Conservation (phyloP, 2,888 invertebrate genomes). For the Drosophila neonasuta region DNA sequence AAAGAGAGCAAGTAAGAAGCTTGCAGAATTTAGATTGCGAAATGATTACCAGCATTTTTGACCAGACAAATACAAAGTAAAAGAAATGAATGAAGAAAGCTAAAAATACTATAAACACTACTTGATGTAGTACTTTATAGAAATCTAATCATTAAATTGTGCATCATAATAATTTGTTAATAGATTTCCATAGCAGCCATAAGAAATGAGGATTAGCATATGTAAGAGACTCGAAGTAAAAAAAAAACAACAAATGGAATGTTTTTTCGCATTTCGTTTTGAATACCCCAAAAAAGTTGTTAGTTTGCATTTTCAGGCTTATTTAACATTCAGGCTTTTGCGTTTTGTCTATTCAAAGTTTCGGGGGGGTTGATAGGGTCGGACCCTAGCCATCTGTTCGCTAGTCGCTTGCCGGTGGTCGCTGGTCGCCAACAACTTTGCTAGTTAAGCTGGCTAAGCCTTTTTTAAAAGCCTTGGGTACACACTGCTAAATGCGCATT, state of each 20-base stretch:
- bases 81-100: constrained; percentile 4
- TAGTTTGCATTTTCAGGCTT: constrained; percentile 45
- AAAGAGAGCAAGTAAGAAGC: constrained; percentile 1
- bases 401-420: not conserved
- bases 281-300: constrained; percentile 14
- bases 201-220: constrained; percentile 10
- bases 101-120: not conserved
- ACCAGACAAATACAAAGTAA: not conserved
- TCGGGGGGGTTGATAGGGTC: constrained; percentile 42
- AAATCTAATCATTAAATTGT: constrained; percentile 9
- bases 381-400: constrained; percentile 21
- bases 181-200: not conserved
- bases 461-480: constrained; percentile 76
- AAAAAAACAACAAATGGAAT: constrained; percentile 3
- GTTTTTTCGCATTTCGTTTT: constrained; percentile 5
- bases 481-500: constrained; percentile 77
- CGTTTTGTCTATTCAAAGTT: constrained; percentile 55
- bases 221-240: not conserved
- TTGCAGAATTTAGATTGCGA: constrained; percentile 47
- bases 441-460: constrained; percentile 75
- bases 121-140: constrained; percentile 2
- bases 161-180: constrained; percentile 1
- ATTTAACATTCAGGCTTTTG: constrained; percentile 74
- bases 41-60: constrained; percentile 33
- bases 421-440: constrained; percentile 58